phyloP scores from a whole-genome alignment of 2,888 invertebrate species.

The Cybosia mesomella region DNA sequence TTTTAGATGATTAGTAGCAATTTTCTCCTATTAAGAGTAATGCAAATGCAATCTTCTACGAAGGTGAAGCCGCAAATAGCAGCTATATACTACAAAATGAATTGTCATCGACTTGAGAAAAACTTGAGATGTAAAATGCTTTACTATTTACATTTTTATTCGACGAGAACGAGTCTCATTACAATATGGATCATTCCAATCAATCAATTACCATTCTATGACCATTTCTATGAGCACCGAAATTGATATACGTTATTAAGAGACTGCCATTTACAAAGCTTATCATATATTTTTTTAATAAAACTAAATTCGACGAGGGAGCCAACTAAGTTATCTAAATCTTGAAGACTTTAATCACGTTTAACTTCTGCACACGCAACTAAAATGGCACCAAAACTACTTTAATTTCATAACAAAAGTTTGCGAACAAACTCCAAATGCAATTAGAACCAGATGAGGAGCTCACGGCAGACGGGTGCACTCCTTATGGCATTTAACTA shows the following conservation, averaged over 20 bases:
- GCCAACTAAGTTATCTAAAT: slow-evolving; percentile 27
- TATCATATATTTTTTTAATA: neutral
- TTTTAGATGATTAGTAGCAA: too few species aligned
- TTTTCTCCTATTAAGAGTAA: too few species aligned
- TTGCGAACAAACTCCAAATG: slow-evolving; percentile 71
- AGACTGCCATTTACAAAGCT: neutral
- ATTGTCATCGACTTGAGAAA: too few species aligned
- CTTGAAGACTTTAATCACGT: slow-evolving; percentile 43
- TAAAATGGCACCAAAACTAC: slow-evolving; percentile 61
- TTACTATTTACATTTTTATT: too few species aligned
- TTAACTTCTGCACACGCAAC: slow-evolving; percentile 36
- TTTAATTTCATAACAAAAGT: slow-evolving; percentile 69
- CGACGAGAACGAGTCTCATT: too few species aligned
- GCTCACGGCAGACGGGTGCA: slow-evolving; percentile 80
- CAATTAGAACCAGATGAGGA: slow-evolving; percentile 81
- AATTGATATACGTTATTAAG: neutral
- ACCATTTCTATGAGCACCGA: neutral
- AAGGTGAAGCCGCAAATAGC: too few species aligned
- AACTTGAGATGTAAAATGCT: too few species aligned
- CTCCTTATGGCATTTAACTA: slow-evolving; percentile 83
- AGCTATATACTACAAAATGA: too few species aligned
- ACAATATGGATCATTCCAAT: too few species aligned
- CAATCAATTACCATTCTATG: too few species aligned
- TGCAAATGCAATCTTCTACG: too few species aligned
- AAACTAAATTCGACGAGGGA: slow-evolving; percentile 14